Evolutionary conservation across 2,113 vertebrate genomes (phyloP).

Genomic region (Urocynchramus pylzowi): DNA sequence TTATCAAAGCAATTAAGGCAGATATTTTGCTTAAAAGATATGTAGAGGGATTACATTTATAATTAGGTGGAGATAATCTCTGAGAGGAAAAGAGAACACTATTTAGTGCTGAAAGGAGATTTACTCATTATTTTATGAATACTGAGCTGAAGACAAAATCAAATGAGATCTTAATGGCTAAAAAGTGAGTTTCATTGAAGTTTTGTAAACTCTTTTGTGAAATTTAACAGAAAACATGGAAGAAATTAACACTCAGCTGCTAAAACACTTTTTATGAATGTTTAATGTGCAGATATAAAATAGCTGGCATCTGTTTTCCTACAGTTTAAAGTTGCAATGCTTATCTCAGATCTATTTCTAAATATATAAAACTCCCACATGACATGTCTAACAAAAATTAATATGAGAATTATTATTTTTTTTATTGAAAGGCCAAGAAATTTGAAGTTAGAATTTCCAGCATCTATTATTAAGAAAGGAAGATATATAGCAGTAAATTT

Average conservation of each 20-base stretch:
- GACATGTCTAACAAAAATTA: neutral
- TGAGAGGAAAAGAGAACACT: neutral
- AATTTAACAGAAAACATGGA: neutral
- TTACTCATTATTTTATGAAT: neutral
- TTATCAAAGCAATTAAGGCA: constrained; percentile 1
- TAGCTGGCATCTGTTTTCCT: neutral
- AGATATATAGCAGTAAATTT: neutral
- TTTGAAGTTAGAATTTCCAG: neutral
- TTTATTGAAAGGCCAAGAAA: neutral
- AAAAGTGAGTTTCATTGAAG: neutral
- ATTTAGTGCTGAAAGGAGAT: neutral
- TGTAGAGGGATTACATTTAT: neutral
- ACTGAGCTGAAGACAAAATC: neutral
- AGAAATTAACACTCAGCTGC: neutral
- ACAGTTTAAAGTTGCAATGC: neutral
- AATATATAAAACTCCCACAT: fast-evolving
- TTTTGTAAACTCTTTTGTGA: neutral
- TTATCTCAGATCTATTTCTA: neutral
- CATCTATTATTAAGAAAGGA: neutral
- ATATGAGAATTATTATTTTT: neutral
- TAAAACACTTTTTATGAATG: neutral
- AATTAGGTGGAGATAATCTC: neutral
- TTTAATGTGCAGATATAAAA: neutral
- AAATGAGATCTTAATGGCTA: neutral
- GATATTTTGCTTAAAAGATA: neutral